Conservation (phyloP, 2,888 invertebrate genomes). For the Incurvaria masculella region DNA sequence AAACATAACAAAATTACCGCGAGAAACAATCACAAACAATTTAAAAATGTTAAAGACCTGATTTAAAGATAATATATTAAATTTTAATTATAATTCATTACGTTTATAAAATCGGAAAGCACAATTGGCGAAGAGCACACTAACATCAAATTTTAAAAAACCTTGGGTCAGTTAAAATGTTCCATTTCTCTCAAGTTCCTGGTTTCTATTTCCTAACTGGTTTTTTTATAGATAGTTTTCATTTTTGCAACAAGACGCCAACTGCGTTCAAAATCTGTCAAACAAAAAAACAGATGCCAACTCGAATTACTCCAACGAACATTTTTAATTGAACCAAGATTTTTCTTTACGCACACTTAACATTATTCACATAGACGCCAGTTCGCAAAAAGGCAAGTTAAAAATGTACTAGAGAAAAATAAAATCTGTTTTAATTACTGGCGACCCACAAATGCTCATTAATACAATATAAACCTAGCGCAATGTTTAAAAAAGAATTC, state of each 20-base stretch:
- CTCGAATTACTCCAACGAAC: slow-evolving; percentile 8
- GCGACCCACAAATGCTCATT: slow-evolving; percentile 7
- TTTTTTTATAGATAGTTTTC: neutral
- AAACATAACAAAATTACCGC: slow-evolving; percentile 14
- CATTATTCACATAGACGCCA: slow-evolving; percentile 1
- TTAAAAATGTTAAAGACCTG: slow-evolving; percentile 15
- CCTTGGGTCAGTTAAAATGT: neutral
- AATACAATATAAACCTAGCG: slow-evolving; percentile 4
- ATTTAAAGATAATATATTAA: slow-evolving; percentile 19
- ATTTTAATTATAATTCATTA: slow-evolving; percentile 13
- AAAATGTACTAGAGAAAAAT: neutral
- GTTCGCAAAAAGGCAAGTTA: neutral
- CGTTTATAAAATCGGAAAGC: slow-evolving; percentile 4
- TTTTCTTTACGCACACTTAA: slow-evolving; percentile 3
- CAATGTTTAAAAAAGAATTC: slow-evolving; percentile 4
- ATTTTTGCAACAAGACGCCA: slow-evolving; percentile 7
- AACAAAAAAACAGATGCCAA: slow-evolving; percentile 8
- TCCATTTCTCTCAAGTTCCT: slow-evolving; percentile 3
- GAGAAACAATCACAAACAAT: neutral
- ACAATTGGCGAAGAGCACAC: slow-evolving; percentile 3
- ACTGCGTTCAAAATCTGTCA: slow-evolving; percentile 2
- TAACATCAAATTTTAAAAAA: slow-evolving; percentile 3
- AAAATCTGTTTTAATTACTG: slow-evolving; percentile 10
- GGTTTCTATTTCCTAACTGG: slow-evolving; percentile 1
- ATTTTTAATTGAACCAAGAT: slow-evolving; percentile 4